A percentile compares a stretch with the other conserved stretches of the same genome.
Conservation (phyloP, 2,113 vertebrate genomes). For the Acanthochromis polyacanthus region DNA sequence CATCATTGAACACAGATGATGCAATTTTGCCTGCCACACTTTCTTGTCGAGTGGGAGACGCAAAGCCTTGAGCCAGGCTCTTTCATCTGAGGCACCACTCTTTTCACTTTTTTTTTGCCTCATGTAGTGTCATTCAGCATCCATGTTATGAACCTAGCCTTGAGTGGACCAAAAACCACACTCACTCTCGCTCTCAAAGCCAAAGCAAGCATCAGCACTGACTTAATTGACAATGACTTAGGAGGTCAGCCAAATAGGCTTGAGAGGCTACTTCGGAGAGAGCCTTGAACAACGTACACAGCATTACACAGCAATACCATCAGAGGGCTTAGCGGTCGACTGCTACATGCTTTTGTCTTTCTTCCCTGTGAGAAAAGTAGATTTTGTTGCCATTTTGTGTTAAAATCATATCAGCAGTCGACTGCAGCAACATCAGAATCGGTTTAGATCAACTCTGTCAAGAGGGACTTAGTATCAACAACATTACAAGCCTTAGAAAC, state of each 20-base stretch:
- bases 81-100: slow-evolving; percentile 12
- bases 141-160: slow-evolving; percentile 21
- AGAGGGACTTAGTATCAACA: not conserved
- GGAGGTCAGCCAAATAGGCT: slow-evolving; percentile 44
- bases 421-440: not conserved
- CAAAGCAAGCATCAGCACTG: slow-evolving; percentile 38
- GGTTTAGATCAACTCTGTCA: not conserved
- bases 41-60: not conserved
- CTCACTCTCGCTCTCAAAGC: slow-evolving; percentile 20
- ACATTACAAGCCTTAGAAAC: not conserved
- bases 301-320: not conserved
- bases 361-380: not conserved
- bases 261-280: slow-evolving; percentile 23
- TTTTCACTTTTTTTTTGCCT: slow-evolving; percentile 10
- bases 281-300: slow-evolving; percentile 12
- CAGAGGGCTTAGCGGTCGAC: not conserved
- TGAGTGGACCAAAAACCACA: slow-evolving; percentile 34
- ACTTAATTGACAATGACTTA: slow-evolving; percentile 60
- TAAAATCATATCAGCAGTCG: not conserved
- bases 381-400: not conserved
- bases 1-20: not conserved
- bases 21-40: not conserved
- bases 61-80: slow-evolving; percentile 1
- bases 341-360: not conserved
- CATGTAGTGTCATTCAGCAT: slow-evolving; percentile 26